phyloP scores from a whole-genome alignment of 2,888 invertebrate species.

The Dynastes tityus region DNA sequence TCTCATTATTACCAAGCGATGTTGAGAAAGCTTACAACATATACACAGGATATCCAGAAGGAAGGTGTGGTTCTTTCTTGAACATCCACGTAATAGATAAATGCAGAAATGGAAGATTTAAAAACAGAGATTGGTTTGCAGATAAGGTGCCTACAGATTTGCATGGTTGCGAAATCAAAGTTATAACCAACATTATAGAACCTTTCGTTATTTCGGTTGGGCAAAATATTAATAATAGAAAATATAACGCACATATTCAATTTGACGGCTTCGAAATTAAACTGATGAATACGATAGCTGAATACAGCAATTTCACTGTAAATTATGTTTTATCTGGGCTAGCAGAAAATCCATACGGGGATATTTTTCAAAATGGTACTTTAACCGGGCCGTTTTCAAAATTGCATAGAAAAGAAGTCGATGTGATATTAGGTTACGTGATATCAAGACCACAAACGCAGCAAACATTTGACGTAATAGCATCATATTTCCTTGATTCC shows the following conservation, averaged over 20 bases:
- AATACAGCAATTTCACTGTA: constrained; percentile 60
- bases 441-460: constrained; percentile 61
- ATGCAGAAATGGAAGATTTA: constrained; percentile 57
- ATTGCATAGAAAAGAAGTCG: constrained; percentile 60
- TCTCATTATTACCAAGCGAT: constrained; percentile 58
- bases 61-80: constrained; percentile 58
- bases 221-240: constrained; percentile 5
- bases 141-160: constrained; percentile 63
- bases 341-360: constrained; percentile 57
- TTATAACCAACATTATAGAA: constrained; percentile 62
- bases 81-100: constrained; percentile 56
- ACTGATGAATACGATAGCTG: constrained; percentile 60
- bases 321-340: constrained; percentile 55
- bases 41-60: constrained; percentile 62
- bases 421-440: constrained; percentile 65
- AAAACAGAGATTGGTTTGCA: constrained; percentile 57
- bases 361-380: constrained; percentile 58
- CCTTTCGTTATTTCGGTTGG: constrained; percentile 63
- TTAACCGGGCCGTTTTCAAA: constrained; percentile 60
- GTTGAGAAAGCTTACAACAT: constrained; percentile 55
- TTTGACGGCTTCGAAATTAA: constrained; percentile 60
- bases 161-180: constrained; percentile 62
- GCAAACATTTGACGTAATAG: constrained; percentile 62
- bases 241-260: not conserved
- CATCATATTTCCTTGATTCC: constrained; percentile 64